Evolutionary conservation across 2,888 invertebrate genomes (phyloP).

Genomic region (Scrobipalpa costella): DNA sequence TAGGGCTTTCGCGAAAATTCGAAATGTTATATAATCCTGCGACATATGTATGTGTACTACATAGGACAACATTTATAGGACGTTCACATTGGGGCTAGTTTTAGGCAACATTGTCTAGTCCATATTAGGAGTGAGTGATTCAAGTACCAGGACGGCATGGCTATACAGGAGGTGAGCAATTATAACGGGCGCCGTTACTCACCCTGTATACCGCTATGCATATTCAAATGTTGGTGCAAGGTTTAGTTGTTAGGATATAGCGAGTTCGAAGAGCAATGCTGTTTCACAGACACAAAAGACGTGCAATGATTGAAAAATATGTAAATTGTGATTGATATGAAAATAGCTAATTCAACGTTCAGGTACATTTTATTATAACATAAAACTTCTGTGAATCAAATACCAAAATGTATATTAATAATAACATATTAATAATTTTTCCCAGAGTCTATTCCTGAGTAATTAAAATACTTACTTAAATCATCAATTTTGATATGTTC

Average conservation of each 20-base stretch:
- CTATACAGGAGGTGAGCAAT: constrained; percentile 6
- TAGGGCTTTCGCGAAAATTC: too few species aligned
- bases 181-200: constrained; percentile 17
- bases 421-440: too few species aligned
- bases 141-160: constrained; percentile 16
- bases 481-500: too few species aligned
- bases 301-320: too few species aligned
- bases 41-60: neutral
- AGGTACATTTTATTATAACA: too few species aligned
- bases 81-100: constrained; percentile 3
- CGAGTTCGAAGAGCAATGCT: neutral
- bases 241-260: constrained; percentile 2
- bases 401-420: too few species aligned
- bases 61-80: neutral
- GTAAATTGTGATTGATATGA: too few species aligned
- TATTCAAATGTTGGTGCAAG: constrained; percentile 4
- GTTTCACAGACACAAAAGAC: neutral
- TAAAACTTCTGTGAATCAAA: too few species aligned
- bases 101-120: constrained; percentile 5
- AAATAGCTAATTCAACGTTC: too few species aligned
- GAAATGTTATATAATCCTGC: neutral
- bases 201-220: constrained; percentile 10
- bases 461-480: too few species aligned
- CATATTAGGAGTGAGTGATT: constrained; percentile 5
- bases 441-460: too few species aligned